Conservation (phyloP, 1,140 invertebrate genomes). For the Anoplolepis gracilipes region DNA sequence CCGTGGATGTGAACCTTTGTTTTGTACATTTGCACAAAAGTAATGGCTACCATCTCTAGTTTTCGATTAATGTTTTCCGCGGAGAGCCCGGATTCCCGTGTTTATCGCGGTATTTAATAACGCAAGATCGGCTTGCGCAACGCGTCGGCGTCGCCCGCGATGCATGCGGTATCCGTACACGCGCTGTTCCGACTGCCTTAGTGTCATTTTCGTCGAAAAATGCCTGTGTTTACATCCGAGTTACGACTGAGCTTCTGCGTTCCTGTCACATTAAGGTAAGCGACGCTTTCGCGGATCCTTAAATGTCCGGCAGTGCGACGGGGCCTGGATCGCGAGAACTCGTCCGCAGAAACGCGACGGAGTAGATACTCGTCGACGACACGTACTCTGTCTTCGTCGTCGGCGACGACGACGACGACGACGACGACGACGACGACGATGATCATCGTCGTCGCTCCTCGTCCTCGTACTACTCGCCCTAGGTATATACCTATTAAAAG, state of each 20-base stretch:
- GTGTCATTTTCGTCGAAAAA: slow-evolving; percentile 80
- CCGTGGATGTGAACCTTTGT: slow-evolving; percentile 86
- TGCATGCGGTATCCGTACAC: slow-evolving; percentile 77
- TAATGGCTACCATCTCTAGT: slow-evolving; percentile 86
- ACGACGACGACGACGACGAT: background rate
- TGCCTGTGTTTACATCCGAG: slow-evolving; percentile 86
- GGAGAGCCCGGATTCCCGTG: slow-evolving; percentile 81
- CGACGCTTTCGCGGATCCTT: slow-evolving; percentile 65
- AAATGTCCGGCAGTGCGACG: too few species aligned
- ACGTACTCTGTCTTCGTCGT: background rate
- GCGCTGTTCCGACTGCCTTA: slow-evolving; percentile 76
- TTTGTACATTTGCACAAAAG: slow-evolving; percentile 85
- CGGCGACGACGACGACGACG: background rate
- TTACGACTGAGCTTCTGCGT: slow-evolving; percentile 81
- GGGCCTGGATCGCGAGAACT: background rate
- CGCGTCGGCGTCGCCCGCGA: slow-evolving; percentile 75
- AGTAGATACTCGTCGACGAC: background rate
- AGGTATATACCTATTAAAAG: too few species aligned
- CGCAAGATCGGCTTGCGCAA: slow-evolving; percentile 71
- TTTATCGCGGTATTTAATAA: slow-evolving; percentile 82
- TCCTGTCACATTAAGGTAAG: slow-evolving; percentile 86
- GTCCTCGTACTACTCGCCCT: too few species aligned
- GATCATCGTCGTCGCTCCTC: background rate
- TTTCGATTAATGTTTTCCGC: slow-evolving; percentile 84
- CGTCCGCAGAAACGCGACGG: background rate